Conservation (phyloP, 2,888 invertebrate genomes). For the Drosophila subsilvestris region DNA sequence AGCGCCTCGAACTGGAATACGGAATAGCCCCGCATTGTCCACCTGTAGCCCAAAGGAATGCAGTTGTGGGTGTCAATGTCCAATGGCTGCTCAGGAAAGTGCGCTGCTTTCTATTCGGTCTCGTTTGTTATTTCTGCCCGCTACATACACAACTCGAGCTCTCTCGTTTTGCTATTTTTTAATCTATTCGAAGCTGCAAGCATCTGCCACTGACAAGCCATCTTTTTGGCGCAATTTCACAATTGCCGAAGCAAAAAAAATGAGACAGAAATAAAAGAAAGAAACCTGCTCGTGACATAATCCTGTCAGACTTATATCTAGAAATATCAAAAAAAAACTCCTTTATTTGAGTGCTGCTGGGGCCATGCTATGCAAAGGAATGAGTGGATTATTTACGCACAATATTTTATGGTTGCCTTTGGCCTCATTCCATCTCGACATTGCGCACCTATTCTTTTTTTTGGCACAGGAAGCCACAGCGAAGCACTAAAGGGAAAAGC, state of each 20-base stretch:
- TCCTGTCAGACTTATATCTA: conserved; percentile 49
- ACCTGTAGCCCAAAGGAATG: conserved; percentile 56
- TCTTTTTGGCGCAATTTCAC: conserved; percentile 63
- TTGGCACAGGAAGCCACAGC: conserved; percentile 9
- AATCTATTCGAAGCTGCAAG: conserved; percentile 56
- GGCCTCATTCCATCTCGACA: conserved; percentile 23
- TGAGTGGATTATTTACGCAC: conserved; percentile 30
- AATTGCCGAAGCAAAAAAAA: conserved; percentile 37
- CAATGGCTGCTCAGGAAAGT: neutral
- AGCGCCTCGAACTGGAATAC: conserved; percentile 18
- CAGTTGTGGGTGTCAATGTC: conserved; percentile 27
- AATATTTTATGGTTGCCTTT: conserved; percentile 36
- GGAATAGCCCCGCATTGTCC: conserved; percentile 28
- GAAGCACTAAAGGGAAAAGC: conserved; percentile 21
- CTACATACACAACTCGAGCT: conserved; percentile 23
- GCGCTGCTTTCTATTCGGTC: neutral
- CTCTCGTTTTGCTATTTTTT: conserved; percentile 61
- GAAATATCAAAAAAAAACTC: conserved; percentile 18
- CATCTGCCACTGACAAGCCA: conserved; percentile 66
- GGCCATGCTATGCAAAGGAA: neutral
- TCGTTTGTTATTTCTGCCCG: conserved; percentile 26
- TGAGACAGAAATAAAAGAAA: conserved; percentile 1
- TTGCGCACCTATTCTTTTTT: neutral
- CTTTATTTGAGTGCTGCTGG: conserved; percentile 12
- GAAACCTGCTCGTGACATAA: conserved; percentile 53